These are phyloP conservation scores for Furnarius figulus DNA, from an alignment of 2,113 vertebrate species.

Conservation along the genomic window DNA sequence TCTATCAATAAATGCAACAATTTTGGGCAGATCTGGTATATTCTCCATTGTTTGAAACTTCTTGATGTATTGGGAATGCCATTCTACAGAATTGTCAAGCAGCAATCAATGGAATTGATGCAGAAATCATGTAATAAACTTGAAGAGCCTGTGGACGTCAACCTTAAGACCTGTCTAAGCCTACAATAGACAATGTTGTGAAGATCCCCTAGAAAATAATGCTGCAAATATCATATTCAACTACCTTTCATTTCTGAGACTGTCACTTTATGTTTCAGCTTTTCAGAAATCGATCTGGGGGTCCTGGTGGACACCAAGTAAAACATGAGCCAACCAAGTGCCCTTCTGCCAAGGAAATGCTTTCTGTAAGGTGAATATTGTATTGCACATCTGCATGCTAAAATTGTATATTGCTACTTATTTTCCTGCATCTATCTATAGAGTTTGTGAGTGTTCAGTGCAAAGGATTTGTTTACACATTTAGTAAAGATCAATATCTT, in stretches of 20 bases:
- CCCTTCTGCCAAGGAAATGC: neutral
- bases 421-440: neutral
- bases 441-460: neutral
- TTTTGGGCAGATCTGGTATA: neutral
- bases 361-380: neutral
- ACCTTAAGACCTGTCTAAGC: neutral
- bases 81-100: neutral
- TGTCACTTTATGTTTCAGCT: neutral
- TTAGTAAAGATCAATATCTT: conserved; percentile 11
- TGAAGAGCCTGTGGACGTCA: neutral
- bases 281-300: neutral
- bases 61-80: neutral
- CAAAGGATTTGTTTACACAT: conserved; percentile 3
- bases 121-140: neutral
- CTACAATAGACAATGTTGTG: neutral
- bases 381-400: neutral
- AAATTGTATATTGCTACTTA: neutral
- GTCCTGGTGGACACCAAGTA: neutral
- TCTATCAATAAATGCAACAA: neutral
- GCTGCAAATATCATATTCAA: neutral
- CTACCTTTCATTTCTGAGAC: neutral
- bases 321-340: neutral
- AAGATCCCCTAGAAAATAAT: neutral
- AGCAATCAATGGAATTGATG: neutral
- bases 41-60: neutral